Percentiles rank a stretch among this genome's conserved stretches.
Evolutionary conservation across 2,113 vertebrate genomes (phyloP).

Genomic region (Pollimyrus isidori): DNA sequence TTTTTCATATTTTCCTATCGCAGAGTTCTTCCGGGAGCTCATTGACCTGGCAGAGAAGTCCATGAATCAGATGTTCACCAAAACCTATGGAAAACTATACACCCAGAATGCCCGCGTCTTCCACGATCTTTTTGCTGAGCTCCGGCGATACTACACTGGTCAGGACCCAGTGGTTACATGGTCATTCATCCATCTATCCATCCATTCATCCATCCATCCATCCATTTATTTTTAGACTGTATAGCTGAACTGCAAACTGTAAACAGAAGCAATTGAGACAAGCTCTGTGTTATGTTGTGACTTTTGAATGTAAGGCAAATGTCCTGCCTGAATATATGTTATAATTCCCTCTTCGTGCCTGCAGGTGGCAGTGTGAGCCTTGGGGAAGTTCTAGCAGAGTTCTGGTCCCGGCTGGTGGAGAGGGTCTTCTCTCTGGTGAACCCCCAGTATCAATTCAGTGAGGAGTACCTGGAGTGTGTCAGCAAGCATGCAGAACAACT

Average conservation of each 20-base stretch:
- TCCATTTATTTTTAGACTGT: background rate
- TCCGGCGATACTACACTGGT: constrained; percentile 75
- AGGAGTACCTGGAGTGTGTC: constrained; percentile 80
- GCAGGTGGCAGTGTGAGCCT: constrained; percentile 65
- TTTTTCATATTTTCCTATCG: constrained; percentile 23
- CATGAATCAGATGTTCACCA: constrained; percentile 77
- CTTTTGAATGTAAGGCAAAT: background rate
- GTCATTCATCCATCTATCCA: background rate
- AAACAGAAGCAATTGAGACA: background rate
- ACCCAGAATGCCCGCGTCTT: constrained; percentile 72
- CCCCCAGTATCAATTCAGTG: constrained; percentile 74
- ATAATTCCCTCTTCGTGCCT: constrained; percentile 2
- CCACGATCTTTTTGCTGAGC: constrained; percentile 66
- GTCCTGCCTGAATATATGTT: background rate
- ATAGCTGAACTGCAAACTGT: background rate
- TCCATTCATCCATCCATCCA: background rate
- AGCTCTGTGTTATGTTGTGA: background rate
- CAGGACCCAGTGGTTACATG: constrained; percentile 23
- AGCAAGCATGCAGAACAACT: constrained; percentile 69
- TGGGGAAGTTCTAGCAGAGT: constrained; percentile 73
- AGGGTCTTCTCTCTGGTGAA: constrained; percentile 76
- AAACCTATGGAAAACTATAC: constrained; percentile 76
- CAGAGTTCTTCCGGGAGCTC: constrained; percentile 79
- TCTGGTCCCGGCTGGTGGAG: constrained; percentile 79
- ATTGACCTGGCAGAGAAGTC: constrained; percentile 74